phyloP scores from a whole-genome alignment of 2,797 vertebrate genomes.

The Ambastaia sidthimunki region DNA sequence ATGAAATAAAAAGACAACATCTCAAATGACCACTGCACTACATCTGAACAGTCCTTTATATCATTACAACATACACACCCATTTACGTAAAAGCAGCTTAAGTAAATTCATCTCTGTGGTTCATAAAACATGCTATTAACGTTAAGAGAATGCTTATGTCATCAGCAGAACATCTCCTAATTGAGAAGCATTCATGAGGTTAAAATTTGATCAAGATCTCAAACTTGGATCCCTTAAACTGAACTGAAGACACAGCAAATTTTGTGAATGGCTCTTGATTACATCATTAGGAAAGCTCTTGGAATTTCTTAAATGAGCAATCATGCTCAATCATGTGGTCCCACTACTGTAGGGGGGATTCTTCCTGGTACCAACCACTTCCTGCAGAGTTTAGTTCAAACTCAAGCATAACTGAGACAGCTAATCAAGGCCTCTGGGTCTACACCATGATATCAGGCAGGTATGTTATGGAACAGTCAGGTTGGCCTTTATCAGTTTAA shows the following conservation, averaged over 20 bases:
- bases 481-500: too few relatives aligned
- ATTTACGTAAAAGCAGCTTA: not conserved
- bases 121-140: too few relatives aligned
- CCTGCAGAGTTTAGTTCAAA: not conserved
- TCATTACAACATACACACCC: not conserved
- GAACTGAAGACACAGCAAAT: not conserved
- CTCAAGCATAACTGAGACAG: not conserved
- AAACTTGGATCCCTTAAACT: not conserved
- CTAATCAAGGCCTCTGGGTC: not conserved
- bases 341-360: not conserved
- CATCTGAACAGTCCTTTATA: not conserved
- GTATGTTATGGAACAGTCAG: too few relatives aligned
- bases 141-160: too few relatives aligned
- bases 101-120: not conserved
- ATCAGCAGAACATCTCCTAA: constrained; percentile 1
- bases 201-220: not conserved
- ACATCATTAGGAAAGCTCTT: constrained; percentile 1
- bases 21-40: not conserved
- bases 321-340: not conserved
- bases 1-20: too few relatives aligned
- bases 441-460: too few relatives aligned
- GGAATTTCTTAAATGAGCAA: constrained; percentile 28
- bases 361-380: not conserved
- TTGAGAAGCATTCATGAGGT: constrained; percentile 5
- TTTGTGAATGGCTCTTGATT: constrained; percentile 34